Evolutionary conservation across 2,113 vertebrate genomes (phyloP), one percentile per base, ranked within the genome.

Genomic region (Misgurnus mizolepis): DNA sequence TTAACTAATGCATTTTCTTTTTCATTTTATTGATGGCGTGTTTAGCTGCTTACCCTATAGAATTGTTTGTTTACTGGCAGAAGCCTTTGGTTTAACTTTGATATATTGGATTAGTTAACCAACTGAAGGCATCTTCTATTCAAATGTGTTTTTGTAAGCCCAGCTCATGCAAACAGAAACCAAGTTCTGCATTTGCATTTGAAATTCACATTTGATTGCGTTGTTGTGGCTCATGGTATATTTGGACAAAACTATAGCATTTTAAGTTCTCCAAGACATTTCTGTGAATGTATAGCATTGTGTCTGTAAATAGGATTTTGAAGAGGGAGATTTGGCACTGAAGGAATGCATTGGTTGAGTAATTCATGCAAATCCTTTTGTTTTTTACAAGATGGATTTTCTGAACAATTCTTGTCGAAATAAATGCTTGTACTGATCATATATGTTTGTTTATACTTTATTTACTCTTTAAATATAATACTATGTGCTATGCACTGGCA

Each of bases 311-410:
- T 22, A 1, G 11, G 67, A 27, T 27, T 68, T 68, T 11, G 3
- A 68, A 27, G 12, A 69, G 67, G 6, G 45, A 69, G 47, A 50
- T 69, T 69, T 69, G 67, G 49, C 22, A 7, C 14, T 53, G 68
- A 4, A 70, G 68, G 50, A 55, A 40, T 55, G 68, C 18, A 53
- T 12, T 70, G 27, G 14, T 68, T 5, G 14, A 68, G 11, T 70
- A 53, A 9, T 39, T 70, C 7, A 70, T 55, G 49, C 34, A 39
- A 70, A 70, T 70, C 22, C 27, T 53, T 53, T 12, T 50, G 49
- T 50, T 50, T 50, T 50, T 47, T 53, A 49, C 22, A 70, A 39
- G 27, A 70, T 70, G 18, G 12, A 50, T 34, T 34, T 34, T 34
- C 27, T 34, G 27, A 34, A 34, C 27, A 34, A 27, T 69, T 50